These are phyloP conservation scores for Rachycentron canadum DNA, from an alignment of 2,797 vertebrate species.

Conservation along the genomic window DNA sequence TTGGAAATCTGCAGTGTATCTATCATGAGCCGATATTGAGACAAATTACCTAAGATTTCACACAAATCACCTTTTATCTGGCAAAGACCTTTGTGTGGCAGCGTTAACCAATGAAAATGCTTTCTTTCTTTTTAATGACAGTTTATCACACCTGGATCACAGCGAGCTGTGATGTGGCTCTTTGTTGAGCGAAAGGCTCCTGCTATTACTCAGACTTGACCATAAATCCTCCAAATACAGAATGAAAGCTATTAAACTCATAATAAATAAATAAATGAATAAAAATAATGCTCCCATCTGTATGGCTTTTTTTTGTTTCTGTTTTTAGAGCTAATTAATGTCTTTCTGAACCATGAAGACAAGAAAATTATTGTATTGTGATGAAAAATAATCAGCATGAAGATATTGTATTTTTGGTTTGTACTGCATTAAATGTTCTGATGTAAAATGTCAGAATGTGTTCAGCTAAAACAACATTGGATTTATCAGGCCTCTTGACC, in stretches of 20 bases:
- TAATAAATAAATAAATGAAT: too few species aligned
- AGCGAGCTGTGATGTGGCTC: constrained; percentile 2
- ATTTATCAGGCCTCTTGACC: constrained; percentile 32
- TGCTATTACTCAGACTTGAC: constrained; percentile 13
- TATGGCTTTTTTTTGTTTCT: neutral
- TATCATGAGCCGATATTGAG: constrained; percentile 51
- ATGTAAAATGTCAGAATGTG: constrained; percentile 20
- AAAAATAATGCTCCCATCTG: too few species aligned
- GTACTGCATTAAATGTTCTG: neutral
- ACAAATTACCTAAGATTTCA: constrained; percentile 45
- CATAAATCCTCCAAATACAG: constrained; percentile 16
- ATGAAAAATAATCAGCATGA: constrained; percentile 10
- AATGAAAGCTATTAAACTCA: constrained; percentile 7
- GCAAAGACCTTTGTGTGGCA: constrained; percentile 16
- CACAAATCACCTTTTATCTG: constrained; percentile 42
- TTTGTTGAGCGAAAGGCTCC: constrained; percentile 1
- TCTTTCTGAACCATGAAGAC: neutral
- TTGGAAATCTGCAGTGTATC: constrained; percentile 57
- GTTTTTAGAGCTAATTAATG: neutral
- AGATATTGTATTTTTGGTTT: neutral
- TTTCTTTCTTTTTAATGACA: constrained; percentile 24
- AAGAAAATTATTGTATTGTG: neutral
- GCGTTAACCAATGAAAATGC: constrained; percentile 10
- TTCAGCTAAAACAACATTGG: constrained; percentile 24
- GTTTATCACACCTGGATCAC: constrained; percentile 27